Evolutionary conservation across 2,113 vertebrate genomes (phyloP).

Genomic region (Struthio camelus): DNA sequence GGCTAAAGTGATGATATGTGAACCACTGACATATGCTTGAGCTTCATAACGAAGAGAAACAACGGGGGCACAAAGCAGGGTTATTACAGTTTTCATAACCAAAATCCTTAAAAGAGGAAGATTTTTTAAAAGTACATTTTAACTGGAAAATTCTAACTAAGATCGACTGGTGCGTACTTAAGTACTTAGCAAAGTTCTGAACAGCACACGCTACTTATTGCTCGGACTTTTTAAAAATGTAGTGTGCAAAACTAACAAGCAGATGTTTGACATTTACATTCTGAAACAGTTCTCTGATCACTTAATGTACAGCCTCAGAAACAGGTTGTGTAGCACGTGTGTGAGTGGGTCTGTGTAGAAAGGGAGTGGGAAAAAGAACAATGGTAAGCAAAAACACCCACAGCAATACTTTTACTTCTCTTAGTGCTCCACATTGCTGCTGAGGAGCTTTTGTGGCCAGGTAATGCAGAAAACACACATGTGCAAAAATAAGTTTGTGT

Average conservation of each 20-base stretch:
- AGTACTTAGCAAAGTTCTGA: neutral
- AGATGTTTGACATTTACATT: constrained; percentile 18
- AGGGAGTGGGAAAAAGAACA: fast-evolving
- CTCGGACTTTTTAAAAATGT: neutral
- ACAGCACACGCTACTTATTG: neutral
- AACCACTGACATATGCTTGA: neutral
- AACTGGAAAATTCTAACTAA: neutral
- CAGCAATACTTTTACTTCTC: constrained; percentile 22
- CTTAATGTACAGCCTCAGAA: neutral
- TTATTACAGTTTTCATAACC: neutral
- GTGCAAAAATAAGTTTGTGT: neutral
- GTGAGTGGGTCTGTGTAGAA: neutral
- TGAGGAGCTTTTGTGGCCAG: constrained; percentile 22
- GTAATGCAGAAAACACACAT: constrained; percentile 46
- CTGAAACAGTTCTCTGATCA: neutral
- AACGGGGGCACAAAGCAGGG: neutral
- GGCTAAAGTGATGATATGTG: neutral
- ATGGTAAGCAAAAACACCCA: neutral
- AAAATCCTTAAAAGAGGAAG: neutral
- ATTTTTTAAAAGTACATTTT: neutral
- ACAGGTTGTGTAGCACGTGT: neutral
- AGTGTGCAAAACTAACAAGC: neutral
- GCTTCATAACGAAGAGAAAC: neutral
- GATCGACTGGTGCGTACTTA: neutral
- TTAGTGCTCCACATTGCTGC: neutral